These are phyloP conservation scores for Montifringilla adamsi DNA, from an alignment of 2,113 vertebrate genomes.

Conservation along the genomic window DNA sequence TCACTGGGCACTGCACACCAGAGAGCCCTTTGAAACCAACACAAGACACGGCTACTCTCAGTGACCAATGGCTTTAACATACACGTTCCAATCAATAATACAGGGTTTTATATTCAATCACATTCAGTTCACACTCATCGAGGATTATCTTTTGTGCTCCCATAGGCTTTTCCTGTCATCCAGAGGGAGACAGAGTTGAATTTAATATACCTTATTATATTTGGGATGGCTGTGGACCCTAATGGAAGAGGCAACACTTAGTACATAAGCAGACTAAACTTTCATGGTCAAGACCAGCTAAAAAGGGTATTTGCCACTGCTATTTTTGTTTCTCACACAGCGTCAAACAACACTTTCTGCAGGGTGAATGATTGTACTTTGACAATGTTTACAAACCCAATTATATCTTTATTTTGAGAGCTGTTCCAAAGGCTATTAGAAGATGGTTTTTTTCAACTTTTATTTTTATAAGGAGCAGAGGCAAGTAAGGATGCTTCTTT, in stretches of 20 bases:
- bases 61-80: slow-evolving; percentile 50
- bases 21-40: slow-evolving; percentile 50
- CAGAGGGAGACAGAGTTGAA: background rate
- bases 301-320: slow-evolving; percentile 15
- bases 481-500: background rate
- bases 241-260: slow-evolving; percentile 38
- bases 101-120: slow-evolving; percentile 70
- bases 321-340: background rate
- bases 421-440: slow-evolving; percentile 9
- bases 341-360: background rate
- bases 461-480: background rate
- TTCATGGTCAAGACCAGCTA: background rate
- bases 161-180: slow-evolving; percentile 56
- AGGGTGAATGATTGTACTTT: slow-evolving; percentile 1
- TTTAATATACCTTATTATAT: slow-evolving; percentile 23
- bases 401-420: slow-evolving; percentile 45
- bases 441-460: background rate
- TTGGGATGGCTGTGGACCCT: slow-evolving; percentile 21
- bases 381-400: slow-evolving; percentile 23
- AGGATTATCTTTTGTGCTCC: slow-evolving; percentile 67
- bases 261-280: slow-evolving; percentile 23
- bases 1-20: background rate
- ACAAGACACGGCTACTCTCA: slow-evolving; percentile 36
- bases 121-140: slow-evolving; percentile 60
- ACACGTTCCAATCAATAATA: slow-evolving; percentile 71